Conservation (phyloP, 2,113 vertebrate genomes). For the Dipodomys stephensi region DNA sequence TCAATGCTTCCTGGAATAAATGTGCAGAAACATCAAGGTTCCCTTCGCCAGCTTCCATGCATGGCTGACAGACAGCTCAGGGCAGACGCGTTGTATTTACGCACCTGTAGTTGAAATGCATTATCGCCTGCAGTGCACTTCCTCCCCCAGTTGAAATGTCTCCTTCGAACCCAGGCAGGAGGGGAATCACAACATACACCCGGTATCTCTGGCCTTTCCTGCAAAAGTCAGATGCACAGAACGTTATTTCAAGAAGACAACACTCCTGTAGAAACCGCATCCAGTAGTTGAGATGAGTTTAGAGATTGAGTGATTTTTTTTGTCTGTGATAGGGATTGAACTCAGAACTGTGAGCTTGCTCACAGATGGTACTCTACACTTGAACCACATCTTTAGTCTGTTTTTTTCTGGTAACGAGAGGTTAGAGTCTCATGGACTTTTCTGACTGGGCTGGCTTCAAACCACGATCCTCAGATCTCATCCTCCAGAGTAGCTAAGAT, state of each 20-base stretch:
- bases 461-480: no score
- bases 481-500: no score
- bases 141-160: constrained; percentile 97
- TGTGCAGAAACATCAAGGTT: not conserved
- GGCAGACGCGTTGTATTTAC: not conserved
- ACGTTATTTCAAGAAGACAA: not conserved
- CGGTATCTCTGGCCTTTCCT: constrained; percentile 93
- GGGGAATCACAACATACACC: constrained; percentile 95
- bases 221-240: constrained; percentile 49
- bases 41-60: not conserved
- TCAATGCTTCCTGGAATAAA: not conserved
- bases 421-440: no score
- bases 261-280: not conserved
- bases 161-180: constrained; percentile 97
- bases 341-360: no score
- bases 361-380: no score
- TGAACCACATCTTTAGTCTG: no score
- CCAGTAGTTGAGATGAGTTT: not conserved
- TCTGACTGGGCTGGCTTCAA: no score
- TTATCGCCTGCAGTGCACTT: constrained; percentile 95
- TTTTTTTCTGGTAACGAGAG: no score
- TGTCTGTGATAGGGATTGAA: no score
- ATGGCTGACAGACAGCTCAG: not conserved
- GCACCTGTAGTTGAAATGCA: constrained; percentile 99
- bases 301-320: not conserved